Percentiles rank a stretch among this genome's conserved stretches.
phyloP scores from a whole-genome alignment of 53 echinoderm and acorn worm species.

The Astropecten irregularis region DNA sequence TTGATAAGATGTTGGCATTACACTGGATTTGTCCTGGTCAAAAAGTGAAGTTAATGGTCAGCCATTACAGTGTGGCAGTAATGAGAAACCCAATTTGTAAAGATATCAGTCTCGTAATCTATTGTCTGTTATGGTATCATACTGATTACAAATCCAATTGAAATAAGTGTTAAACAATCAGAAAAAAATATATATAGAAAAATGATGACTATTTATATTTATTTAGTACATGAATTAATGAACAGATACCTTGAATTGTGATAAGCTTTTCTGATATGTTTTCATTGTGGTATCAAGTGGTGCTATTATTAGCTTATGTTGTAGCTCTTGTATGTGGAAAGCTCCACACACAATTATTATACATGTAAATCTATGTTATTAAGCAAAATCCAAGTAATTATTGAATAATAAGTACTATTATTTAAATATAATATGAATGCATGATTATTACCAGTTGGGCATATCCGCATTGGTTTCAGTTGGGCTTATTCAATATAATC shows the following conservation, averaged over 20 bases:
- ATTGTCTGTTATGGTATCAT: too few relatives aligned
- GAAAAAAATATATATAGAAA: not conserved
- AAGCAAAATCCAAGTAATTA: not conserved
- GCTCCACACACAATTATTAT: not conserved
- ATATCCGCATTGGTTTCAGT: too few relatives aligned
- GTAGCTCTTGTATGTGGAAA: conserved; percentile 10
- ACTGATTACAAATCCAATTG: too few relatives aligned
- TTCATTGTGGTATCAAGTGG: not conserved
- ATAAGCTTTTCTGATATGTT: not conserved
- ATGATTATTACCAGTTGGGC: not conserved
- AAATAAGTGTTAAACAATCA: conserved; percentile 47
- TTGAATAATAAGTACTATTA: conserved; percentile 29
- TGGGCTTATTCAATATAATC: too few relatives aligned
- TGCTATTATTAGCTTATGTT: conserved; percentile 29
- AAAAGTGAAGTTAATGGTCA: too few relatives aligned
- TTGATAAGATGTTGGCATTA: too few relatives aligned
- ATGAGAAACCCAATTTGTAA: too few relatives aligned
- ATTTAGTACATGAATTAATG: not conserved
- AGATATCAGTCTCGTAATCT: too few relatives aligned
- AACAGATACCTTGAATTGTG: not conserved
- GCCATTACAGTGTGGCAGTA: too few relatives aligned
- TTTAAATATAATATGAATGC: not conserved
- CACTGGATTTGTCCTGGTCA: too few relatives aligned
- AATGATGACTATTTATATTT: not conserved
- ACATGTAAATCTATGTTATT: not conserved